A percentile compares a stretch with the other conserved stretches of the same genome.
These are phyloP conservation scores for Heptranchias perlo DNA, from an alignment of 2,113 vertebrate species.

Conservation along the genomic window DNA sequence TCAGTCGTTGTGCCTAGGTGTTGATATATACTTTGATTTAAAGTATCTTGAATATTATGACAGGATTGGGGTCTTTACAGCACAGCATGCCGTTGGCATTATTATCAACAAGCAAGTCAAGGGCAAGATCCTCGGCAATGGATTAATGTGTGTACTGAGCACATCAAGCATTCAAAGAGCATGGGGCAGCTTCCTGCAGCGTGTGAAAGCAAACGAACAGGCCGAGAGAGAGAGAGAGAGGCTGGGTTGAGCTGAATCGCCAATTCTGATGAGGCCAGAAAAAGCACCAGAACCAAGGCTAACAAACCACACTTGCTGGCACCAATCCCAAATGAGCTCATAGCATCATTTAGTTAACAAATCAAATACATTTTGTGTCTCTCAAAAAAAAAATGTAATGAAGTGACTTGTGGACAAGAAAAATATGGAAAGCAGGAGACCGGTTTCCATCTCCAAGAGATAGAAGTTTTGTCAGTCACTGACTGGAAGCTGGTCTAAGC, in stretches of 20 bases:
- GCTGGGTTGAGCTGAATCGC: conserved; percentile 87
- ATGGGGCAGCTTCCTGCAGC: conserved; percentile 93
- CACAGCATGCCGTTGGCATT: conserved; percentile 91
- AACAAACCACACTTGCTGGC: conserved; percentile 77
- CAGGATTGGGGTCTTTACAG: conserved; percentile 94
- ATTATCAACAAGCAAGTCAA: conserved; percentile 97
- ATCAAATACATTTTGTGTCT: conserved; percentile 57
- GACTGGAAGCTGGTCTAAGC: neutral
- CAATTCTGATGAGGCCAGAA: conserved; percentile 88
- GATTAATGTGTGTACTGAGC: conserved; percentile 94
- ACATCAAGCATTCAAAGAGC: conserved; percentile 97
- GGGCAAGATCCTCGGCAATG: conserved; percentile 96
- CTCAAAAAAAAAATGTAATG: no score
- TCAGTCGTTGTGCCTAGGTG: neutral
- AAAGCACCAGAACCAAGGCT: conserved; percentile 86
- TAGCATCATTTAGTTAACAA: conserved; percentile 60
- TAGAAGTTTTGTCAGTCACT: neutral
- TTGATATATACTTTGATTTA: neutral
- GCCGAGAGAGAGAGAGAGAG: conserved; percentile 81
- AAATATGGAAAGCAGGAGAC: neutral
- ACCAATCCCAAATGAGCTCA: conserved; percentile 78
- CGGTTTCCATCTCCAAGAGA: neutral
- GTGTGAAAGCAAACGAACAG: conserved; percentile 84
- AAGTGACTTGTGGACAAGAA: neutral
- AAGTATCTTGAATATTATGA: conserved; percentile 66